These are phyloP conservation scores for Chrysogorgia sp. DNA, from an alignment of 92 coral and sea anemone genomes.

Conservation along the genomic window DNA sequence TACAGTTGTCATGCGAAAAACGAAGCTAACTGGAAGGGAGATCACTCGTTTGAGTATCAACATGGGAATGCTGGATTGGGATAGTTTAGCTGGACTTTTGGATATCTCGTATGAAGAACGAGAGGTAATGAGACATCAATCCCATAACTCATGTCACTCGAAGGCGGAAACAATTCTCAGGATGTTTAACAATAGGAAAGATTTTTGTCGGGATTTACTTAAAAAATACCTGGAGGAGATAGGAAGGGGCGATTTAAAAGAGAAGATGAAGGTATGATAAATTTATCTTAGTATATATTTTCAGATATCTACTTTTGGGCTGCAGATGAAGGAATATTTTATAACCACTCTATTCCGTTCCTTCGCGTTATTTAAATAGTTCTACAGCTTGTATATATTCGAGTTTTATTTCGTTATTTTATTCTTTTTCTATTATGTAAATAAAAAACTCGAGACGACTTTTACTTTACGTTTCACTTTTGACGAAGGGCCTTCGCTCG, in stretches of 20 bases:
- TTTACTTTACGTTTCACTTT: no score
- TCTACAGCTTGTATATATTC: no score
- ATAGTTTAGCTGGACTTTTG: constrained; percentile 33
- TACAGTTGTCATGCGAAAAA: background rate
- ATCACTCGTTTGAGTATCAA: constrained; percentile 10
- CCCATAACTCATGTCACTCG: constrained; percentile 8
- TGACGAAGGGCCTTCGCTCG: no score
- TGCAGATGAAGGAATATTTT: no score
- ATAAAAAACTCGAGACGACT: no score
- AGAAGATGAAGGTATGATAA: background rate
- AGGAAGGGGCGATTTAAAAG: constrained; percentile 2
- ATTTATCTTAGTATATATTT: no score
- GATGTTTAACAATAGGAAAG: constrained; percentile 9
- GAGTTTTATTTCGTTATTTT: no score
- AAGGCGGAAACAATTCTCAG: constrained; percentile 20
- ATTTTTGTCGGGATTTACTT: background rate
- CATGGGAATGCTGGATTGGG: constrained; percentile 33
- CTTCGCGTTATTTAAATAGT: no score
- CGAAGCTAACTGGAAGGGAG: background rate
- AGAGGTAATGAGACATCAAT: constrained; percentile 1
- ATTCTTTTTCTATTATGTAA: no score
- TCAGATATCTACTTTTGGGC: no score
- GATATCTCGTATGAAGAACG: constrained; percentile 26
- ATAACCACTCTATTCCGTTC: no score
- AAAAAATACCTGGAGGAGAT: constrained; percentile 9